Percentiles rank a stretch among this genome's conserved stretches.
Conservation (phyloP, 2,888 invertebrate genomes). For the Callyntrura guangdongensis region DNA sequence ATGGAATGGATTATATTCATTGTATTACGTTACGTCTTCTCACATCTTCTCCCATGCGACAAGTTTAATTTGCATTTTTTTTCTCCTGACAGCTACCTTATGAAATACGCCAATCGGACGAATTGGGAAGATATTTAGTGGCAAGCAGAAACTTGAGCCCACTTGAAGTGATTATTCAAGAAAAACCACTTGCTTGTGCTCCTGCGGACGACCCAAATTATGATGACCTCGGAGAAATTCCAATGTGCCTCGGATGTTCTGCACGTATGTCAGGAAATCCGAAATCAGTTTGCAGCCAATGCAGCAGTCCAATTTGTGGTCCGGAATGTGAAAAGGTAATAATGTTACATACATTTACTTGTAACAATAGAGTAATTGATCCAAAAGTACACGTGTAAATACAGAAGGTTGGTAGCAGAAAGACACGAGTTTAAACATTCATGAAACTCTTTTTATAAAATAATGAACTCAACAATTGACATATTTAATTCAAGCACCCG, state of each 20-base stretch:
- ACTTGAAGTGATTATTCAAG: conserved; percentile 79
- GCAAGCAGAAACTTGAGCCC: conserved; percentile 77
- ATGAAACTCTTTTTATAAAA: no score
- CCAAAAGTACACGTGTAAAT: no score
- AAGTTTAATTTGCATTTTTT: neutral
- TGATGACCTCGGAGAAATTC: conserved; percentile 74
- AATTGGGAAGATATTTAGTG: conserved; percentile 80
- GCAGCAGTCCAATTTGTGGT: conserved; percentile 78
- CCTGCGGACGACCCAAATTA: conserved; percentile 80
- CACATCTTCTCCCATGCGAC: no score
- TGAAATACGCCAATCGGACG: conserved; percentile 76
- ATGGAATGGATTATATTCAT: no score
- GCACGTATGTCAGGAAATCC: conserved; percentile 74
- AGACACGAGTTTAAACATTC: no score
- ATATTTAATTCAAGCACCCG: no score
- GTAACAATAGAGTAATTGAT: neutral
- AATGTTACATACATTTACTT: neutral
- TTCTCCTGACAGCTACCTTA: conserved; percentile 64
- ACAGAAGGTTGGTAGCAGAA: no score
- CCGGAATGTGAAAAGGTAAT: conserved; percentile 72
- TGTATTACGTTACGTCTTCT: no score
- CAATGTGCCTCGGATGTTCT: conserved; percentile 81
- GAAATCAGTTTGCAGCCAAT: conserved; percentile 67
- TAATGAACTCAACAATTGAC: no score
- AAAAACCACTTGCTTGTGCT: conserved; percentile 78